Percentiles rank a stretch among this genome's conserved stretches.
Conservation (phyloP, 2,797 vertebrate genomes). For the Lutjanus argentimaculatus region DNA sequence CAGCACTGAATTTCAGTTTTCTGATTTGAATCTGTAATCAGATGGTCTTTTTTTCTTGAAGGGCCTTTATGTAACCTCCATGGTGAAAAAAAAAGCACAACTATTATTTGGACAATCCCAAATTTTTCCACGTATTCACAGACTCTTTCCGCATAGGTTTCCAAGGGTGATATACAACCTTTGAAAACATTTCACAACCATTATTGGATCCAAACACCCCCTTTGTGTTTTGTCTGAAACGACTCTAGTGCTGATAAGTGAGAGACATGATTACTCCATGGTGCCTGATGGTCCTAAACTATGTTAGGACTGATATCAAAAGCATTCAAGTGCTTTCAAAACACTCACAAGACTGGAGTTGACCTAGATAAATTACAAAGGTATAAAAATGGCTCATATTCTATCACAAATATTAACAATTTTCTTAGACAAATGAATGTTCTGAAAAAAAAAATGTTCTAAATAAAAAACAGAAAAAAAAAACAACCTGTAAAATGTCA, state of each 20-base stretch:
- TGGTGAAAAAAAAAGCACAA: neutral
- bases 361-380: constrained; percentile 68
- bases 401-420: constrained; percentile 57
- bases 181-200: neutral
- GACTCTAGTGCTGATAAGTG: constrained; percentile 4
- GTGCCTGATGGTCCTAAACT: constrained; percentile 17
- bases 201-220: neutral
- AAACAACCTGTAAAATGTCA: constrained; percentile 39
- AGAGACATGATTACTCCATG: constrained; percentile 9
- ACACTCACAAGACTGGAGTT: constrained; percentile 10
- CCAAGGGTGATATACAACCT: neutral
- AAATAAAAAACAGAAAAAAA: neutral
- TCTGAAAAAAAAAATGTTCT: constrained; percentile 5
- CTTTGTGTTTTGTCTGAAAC: constrained; percentile 21
- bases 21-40: neutral
- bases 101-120: neutral
- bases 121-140: neutral
- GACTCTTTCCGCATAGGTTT: neutral
- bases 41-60: no score
- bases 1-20: neutral
- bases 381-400: constrained; percentile 73
- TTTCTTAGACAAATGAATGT: constrained; percentile 22
- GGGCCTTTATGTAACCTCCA: neutral
- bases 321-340: constrained; percentile 48
- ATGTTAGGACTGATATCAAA: constrained; percentile 23